Evolutionary conservation across 2,888 invertebrate species (phyloP).

Genomic region (Acholoe squamosa): DNA sequence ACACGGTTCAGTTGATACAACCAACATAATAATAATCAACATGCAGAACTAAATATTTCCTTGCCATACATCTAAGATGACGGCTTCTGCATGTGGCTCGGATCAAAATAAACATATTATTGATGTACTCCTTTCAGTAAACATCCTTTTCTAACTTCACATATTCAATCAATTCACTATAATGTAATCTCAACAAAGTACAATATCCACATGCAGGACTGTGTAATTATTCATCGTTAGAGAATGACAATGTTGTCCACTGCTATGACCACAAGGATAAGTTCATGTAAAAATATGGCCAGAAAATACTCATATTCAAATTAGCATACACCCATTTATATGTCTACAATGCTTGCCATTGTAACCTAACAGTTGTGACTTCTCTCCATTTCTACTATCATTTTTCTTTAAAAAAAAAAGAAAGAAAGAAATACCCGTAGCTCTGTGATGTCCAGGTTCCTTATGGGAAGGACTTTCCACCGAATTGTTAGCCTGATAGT

Average conservation of each 20-base stretch:
- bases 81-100: background rate
- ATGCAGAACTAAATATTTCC: background rate
- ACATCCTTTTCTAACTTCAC: background rate
- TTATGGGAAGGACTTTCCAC: background rate
- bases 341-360: background rate
- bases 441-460: background rate
- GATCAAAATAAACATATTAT: background rate
- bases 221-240: background rate
- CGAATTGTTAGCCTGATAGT: background rate
- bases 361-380: background rate
- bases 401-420: too few species aligned
- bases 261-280: slow-evolving; percentile 1
- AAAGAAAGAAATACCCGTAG: too few species aligned
- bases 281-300: background rate
- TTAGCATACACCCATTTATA: background rate
- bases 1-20: background rate
- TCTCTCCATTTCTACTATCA: too few species aligned
- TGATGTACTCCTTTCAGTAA: background rate
- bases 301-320: background rate
- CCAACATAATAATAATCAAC: background rate
- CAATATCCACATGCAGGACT: background rate
- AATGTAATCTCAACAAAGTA: background rate
- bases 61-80: background rate
- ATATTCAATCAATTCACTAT: background rate
- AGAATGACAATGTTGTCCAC: background rate